Conservation (phyloP, 2,113 vertebrate genomes). For the Paralichthys olivaceus region DNA sequence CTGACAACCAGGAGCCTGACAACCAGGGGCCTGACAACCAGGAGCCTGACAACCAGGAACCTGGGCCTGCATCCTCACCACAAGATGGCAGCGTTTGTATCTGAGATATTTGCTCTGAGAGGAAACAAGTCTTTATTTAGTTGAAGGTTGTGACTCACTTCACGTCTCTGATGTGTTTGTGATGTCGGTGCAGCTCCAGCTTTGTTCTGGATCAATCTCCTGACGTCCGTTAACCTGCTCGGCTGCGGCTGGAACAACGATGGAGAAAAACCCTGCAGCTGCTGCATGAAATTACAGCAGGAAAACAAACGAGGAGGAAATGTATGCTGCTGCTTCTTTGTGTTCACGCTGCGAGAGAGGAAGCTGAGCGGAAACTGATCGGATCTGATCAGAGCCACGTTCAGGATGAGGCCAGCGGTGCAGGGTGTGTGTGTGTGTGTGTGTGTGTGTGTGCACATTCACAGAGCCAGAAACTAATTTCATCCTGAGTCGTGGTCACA, state of each 20-base stretch:
- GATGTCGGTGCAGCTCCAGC: too few relatives aligned
- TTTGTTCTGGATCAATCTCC: too few relatives aligned
- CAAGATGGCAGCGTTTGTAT: too few relatives aligned
- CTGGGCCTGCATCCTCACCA: too few relatives aligned
- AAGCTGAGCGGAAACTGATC: slow-evolving; percentile 77
- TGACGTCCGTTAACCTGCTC: slow-evolving; percentile 40
- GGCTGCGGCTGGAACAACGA: slow-evolving; percentile 5
- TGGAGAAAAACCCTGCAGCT: slow-evolving; percentile 53
- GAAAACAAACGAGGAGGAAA: slow-evolving; percentile 41
- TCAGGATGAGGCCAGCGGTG: slow-evolving; percentile 67
- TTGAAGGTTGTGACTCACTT: too few relatives aligned
- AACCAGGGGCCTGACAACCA: too few relatives aligned
- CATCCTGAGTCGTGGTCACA: slow-evolving; percentile 57
- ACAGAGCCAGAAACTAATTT: slow-evolving; percentile 66
- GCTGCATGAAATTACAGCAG: slow-evolving; percentile 59
- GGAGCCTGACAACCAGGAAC: too few relatives aligned
- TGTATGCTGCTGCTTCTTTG: slow-evolving; percentile 70
- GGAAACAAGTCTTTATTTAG: too few relatives aligned
- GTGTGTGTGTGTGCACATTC: slow-evolving; percentile 38
- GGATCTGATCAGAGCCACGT: slow-evolving; percentile 70
- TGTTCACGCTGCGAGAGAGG: slow-evolving; percentile 60
- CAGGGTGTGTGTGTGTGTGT: slow-evolving; percentile 18
- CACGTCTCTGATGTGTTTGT: too few relatives aligned
- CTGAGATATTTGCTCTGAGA: too few relatives aligned
- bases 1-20: too few relatives aligned